Base-by-base conservation (phyloP, 2,797 vertebrate species). In the Ctenosaura bakeri region DNA sequence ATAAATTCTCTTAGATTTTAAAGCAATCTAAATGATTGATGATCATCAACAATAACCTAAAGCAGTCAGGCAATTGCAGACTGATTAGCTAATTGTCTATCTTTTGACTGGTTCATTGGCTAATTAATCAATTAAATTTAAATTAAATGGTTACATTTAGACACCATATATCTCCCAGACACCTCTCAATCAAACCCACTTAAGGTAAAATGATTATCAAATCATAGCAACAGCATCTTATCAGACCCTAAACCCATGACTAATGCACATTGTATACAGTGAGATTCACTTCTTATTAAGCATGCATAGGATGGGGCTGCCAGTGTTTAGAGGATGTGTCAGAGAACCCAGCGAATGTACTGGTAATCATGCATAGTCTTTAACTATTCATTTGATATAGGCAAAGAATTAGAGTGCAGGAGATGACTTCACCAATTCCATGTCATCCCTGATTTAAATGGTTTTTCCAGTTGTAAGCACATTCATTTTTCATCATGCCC, bases 51-150 rank as follows among this genome's bases (percentile, higher is more conserved):
- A 81, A 81, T n/a, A n/a, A 35, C 54, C 79, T n/a, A n/a, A 35
- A 20, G 32, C 6, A 35, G 52, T 6, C 79, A 81, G 18, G 32
- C 79, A 81, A 56, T 59, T 35, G n/a, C 54, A n/a, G n/a, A n/a
- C 20, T 81, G 79, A n/a, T 59, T 56, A 81, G 26, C 79, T 81
- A 32, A 81, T 35, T 54, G 54, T 56, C 32, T 81, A 35, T 16
- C n/a, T 81, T 59, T 81, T 81, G 32, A 35, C 18, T 59, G 54
- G 54, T 35, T 56, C 54, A 81, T 35, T 56, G 32, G 52, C 16
- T 81, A 81, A 81, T 81, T 81, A 59, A 81, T 81, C 79, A 32
- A 81, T 54, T 18, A 77, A 59, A 81, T 81, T 35, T 81, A 56
- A n/a, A 59, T 59, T n/a, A 59, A 22, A 81, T 81, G 50, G 24